These are phyloP conservation scores for Syngnathus typhle DNA, from an alignment of 2,113 vertebrate genomes.

Conservation along the genomic window DNA sequence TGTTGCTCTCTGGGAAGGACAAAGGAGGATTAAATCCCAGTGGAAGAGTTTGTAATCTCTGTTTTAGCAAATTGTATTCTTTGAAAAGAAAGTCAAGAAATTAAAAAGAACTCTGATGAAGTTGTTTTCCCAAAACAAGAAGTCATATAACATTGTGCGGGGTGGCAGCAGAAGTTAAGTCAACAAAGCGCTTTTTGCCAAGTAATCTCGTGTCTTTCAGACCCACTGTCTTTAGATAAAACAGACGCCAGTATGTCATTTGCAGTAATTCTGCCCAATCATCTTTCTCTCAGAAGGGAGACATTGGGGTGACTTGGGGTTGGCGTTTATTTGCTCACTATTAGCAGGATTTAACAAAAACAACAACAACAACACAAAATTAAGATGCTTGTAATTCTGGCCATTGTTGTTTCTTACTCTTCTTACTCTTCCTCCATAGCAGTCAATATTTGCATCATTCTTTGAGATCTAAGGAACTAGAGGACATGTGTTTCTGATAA, in stretches of 20 bases:
- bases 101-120: slow-evolving; percentile 33
- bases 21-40: slow-evolving; percentile 26
- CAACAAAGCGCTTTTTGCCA: slow-evolving; percentile 34
- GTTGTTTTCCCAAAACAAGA: slow-evolving; percentile 53
- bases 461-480: slow-evolving; percentile 22
- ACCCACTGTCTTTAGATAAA: slow-evolving; percentile 55
- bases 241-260: slow-evolving; percentile 53
- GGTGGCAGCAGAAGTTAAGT: slow-evolving; percentile 46
- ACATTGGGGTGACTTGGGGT: slow-evolving; percentile 56
- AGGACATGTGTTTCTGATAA: slow-evolving; percentile 42
- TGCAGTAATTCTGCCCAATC: slow-evolving; percentile 53
- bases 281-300: slow-evolving; percentile 38
- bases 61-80: slow-evolving; percentile 51
- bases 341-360: slow-evolving; percentile 25
- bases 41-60: slow-evolving; percentile 48
- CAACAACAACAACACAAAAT: slow-evolving; percentile 35
- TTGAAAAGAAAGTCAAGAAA: slow-evolving; percentile 54
- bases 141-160: slow-evolving; percentile 40
- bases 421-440: slow-evolving; percentile 27
- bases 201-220: slow-evolving; percentile 36
- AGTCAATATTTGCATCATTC: slow-evolving; percentile 28
- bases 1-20: slow-evolving; percentile 19
- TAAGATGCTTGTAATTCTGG: slow-evolving; percentile 21
- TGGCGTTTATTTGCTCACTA: slow-evolving; percentile 35
- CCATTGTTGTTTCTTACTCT: slow-evolving; percentile 36